Percentiles rank a stretch among this genome's conserved stretches.
These are phyloP conservation scores for Enteromius afrohamiltoni DNA, from an alignment of 2,797 vertebrate species.

Conservation along the genomic window DNA sequence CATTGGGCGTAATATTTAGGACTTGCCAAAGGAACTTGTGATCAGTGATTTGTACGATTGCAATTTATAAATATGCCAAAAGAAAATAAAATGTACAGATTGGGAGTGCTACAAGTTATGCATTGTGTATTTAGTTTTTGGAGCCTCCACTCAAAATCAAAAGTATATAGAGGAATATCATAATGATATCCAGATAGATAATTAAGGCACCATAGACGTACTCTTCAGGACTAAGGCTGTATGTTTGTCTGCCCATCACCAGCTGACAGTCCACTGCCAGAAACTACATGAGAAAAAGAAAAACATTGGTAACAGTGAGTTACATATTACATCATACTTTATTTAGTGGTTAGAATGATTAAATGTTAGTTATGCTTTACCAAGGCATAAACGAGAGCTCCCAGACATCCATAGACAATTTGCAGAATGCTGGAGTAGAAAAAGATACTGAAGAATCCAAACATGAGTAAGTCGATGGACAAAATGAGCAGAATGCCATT, in stretches of 20 bases:
- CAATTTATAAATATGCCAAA: background rate
- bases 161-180: slow-evolving; percentile 88
- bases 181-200: slow-evolving; percentile 89
- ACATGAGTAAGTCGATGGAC: slow-evolving; percentile 81
- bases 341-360: background rate
- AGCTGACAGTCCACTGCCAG: slow-evolving; percentile 86
- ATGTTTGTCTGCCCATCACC: slow-evolving; percentile 81
- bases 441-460: slow-evolving; percentile 86
- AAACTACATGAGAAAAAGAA: slow-evolving; percentile 73
- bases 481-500: slow-evolving; percentile 81
- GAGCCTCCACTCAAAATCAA: slow-evolving; percentile 77
- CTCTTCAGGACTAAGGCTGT: slow-evolving; percentile 84
- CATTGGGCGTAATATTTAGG: background rate
- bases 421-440: slow-evolving; percentile 80
- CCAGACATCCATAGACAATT: slow-evolving; percentile 84
- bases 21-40: background rate
- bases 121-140: slow-evolving; percentile 47
- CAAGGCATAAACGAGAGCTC: slow-evolving; percentile 85
- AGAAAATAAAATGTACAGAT: background rate
- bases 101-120: background rate
- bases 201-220: slow-evolving; percentile 85
- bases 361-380: slow-evolving; percentile 64
- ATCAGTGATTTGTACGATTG: background rate
- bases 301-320: background rate
- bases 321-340: background rate